These are phyloP conservation scores for Glaucidium brasilianum DNA, from an alignment of 2,113 vertebrate genomes.

Conservation along the genomic window DNA sequence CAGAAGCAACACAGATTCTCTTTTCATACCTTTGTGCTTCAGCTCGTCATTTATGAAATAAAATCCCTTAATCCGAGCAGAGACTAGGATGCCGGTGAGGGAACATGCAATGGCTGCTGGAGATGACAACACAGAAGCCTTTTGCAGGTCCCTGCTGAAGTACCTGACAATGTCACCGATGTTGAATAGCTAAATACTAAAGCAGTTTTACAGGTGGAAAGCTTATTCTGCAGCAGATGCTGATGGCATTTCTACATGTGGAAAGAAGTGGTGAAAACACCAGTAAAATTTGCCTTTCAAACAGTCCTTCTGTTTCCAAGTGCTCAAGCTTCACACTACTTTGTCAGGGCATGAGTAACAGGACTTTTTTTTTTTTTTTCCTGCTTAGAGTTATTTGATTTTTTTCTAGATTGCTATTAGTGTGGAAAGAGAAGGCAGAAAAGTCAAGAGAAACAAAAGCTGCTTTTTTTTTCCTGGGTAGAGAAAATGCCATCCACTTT, in stretches of 20 bases:
- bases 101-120: neutral
- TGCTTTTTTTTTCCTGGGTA: neutral
- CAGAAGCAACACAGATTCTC: neutral
- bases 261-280: neutral
- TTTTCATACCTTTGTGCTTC: neutral
- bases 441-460: neutral
- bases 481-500: neutral
- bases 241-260: neutral
- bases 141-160: neutral
- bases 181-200: neutral
- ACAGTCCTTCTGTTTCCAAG: neutral
- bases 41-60: neutral
- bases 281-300: neutral
- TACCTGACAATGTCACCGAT: neutral
- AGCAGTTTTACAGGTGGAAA: neutral
- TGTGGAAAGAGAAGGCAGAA: neutral
- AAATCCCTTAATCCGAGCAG: neutral
- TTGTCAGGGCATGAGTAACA: neutral
- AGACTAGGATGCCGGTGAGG: neutral
- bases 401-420: neutral
- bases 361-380: neutral
- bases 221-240: neutral
- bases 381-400: neutral
- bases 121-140: neutral
- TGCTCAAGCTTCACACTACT: neutral